Conservation (phyloP, 2,797 vertebrate species). For the Thripadectes ignobilis region DNA sequence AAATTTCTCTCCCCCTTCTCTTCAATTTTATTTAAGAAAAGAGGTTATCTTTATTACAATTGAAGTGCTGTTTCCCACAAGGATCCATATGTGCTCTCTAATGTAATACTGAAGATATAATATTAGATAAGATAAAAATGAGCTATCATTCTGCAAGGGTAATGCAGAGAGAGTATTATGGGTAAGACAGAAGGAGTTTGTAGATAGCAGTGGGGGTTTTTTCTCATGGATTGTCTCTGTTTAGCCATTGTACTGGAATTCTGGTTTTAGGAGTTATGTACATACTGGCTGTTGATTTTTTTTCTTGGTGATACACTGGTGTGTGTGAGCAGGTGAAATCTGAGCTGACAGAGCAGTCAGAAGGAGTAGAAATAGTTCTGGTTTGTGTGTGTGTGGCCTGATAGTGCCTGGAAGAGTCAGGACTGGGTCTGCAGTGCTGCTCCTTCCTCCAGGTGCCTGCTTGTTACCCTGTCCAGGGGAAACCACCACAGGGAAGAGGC, state of each 20-base stretch:
- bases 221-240: neutral
- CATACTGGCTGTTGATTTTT: neutral
- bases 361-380: neutral
- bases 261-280: neutral
- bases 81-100: slow-evolving; percentile 2
- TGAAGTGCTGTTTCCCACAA: slow-evolving; percentile 7
- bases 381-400: neutral
- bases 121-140: slow-evolving; percentile 20
- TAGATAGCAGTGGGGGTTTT: neutral
- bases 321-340: neutral
- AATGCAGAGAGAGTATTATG: neutral
- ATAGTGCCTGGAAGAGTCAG: neutral
- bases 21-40: slow-evolving; percentile 13
- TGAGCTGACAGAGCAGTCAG: neutral
- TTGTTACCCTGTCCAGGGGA: neutral
- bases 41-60: neutral
- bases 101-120: neutral
- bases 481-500: neutral
- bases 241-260: neutral
- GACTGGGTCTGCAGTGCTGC: neutral
- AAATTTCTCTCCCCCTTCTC: neutral
- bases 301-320: neutral
- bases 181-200: neutral
- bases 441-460: neutral
- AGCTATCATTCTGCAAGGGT: neutral